Evolutionary conservation across 1,140 invertebrate species (phyloP).

Genomic region (Wasmannia auropunctata): DNA sequence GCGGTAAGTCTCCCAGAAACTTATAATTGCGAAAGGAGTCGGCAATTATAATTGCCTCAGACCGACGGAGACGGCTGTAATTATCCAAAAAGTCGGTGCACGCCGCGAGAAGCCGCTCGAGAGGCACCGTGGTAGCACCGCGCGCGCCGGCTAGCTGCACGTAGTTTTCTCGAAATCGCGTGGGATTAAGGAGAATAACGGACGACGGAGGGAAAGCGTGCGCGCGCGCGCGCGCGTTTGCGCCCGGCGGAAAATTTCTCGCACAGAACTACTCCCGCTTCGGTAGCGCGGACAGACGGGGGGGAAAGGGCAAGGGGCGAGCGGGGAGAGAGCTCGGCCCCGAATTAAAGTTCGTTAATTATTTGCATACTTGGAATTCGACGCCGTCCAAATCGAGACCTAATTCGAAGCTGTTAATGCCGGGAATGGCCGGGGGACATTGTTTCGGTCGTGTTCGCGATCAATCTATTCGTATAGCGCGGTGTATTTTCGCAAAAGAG

Average conservation of each 20-base stretch:
- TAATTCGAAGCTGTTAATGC: slow-evolving; percentile 21
- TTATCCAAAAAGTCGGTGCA: slow-evolving; percentile 81
- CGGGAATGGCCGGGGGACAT: slow-evolving; percentile 11
- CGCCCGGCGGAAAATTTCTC: slow-evolving; percentile 40
- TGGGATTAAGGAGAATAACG: slow-evolving; percentile 47
- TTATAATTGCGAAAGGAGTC: slow-evolving; percentile 86
- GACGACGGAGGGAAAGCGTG: not conserved
- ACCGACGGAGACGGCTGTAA: slow-evolving; percentile 80
- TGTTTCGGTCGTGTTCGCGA: slow-evolving; percentile 8
- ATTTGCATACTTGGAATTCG: slow-evolving; percentile 49
- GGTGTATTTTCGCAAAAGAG: not conserved
- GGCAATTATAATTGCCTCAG: slow-evolving; percentile 85
- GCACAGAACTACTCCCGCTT: not conserved
- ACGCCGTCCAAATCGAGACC: slow-evolving; percentile 11
- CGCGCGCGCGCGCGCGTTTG: not conserved
- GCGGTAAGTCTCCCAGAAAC: slow-evolving; percentile 82
- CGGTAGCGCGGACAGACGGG: slow-evolving; percentile 1
- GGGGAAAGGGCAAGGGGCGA: too few species aligned
- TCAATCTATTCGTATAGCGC: not conserved
- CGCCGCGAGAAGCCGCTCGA: slow-evolving; percentile 51
- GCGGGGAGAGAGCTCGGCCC: not conserved
- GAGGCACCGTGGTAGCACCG: not conserved
- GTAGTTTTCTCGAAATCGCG: slow-evolving; percentile 55
- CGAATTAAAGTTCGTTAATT: slow-evolving; percentile 58
- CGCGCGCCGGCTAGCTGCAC: not conserved